Conservation (phyloP, 2,797 vertebrate species). For the Crypturellus tataupa region DNA sequence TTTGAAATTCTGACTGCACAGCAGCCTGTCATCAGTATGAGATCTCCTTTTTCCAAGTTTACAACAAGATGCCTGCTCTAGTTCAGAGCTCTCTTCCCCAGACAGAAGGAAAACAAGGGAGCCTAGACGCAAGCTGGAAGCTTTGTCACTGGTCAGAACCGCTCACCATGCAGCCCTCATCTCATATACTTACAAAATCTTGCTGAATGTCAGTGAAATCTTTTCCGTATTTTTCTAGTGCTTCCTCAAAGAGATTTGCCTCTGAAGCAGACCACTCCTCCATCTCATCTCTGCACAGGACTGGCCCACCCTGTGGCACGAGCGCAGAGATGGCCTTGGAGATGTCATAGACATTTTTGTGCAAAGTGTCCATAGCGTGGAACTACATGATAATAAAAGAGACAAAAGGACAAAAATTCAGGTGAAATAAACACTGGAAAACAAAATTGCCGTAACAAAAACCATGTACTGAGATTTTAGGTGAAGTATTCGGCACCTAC, state of each 20-base stretch:
- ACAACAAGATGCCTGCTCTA: background rate
- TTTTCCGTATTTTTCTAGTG: slow-evolving; percentile 97
- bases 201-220: slow-evolving; percentile 98
- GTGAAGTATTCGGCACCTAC: background rate
- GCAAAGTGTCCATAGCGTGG: slow-evolving; percentile 97
- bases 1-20: slow-evolving; percentile 22
- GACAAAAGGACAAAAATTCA: background rate
- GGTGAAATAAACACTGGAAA: background rate
- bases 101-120: background rate
- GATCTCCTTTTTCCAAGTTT: background rate
- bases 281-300: slow-evolving; percentile 97
- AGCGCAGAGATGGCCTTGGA: slow-evolving; percentile 95
- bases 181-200: slow-evolving; percentile 92
- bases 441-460: background rate
- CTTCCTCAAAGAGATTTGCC: slow-evolving; percentile 97
- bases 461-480: background rate
- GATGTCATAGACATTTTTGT: slow-evolving; percentile 93
- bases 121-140: background rate
- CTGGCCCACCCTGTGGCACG: slow-evolving; percentile 95
- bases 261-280: slow-evolving; percentile 98
- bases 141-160: background rate
- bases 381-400: slow-evolving; percentile 81
- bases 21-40: background rate
- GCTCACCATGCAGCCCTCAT: rapidly evolving
- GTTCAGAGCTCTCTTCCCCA: background rate